Conservation (phyloP, 2,888 invertebrate species). For the Xanthorhoe designata region DNA sequence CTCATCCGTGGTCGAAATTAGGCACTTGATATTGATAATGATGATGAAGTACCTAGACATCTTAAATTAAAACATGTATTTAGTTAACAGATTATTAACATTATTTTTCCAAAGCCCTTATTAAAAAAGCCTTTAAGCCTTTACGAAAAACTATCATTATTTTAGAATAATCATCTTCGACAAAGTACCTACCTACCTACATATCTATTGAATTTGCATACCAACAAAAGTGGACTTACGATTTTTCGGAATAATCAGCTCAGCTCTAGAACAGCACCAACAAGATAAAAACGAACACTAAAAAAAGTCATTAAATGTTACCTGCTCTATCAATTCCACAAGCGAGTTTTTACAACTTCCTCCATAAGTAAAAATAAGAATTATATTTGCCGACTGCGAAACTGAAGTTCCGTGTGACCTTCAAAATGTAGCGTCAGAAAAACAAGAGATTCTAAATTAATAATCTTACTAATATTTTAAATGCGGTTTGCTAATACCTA, state of each 20-base stretch:
- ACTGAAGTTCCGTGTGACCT: constrained; percentile 76
- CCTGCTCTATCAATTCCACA: constrained; percentile 56
- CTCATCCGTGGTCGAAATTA: too few species aligned
- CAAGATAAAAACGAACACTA: constrained; percentile 24
- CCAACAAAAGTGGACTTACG: background rate
- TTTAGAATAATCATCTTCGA: too few species aligned
- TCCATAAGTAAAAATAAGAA: constrained; percentile 63
- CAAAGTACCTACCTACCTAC: too few species aligned
- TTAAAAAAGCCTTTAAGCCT: too few species aligned
- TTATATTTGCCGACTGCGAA: constrained; percentile 59
- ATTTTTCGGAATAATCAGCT: constrained; percentile 15
- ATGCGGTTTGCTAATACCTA: too few species aligned
- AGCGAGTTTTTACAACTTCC: constrained; percentile 68
- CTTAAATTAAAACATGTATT: too few species aligned
- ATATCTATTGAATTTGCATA: constrained; percentile 9
- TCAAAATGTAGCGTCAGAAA: constrained; percentile 65
- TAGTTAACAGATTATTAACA: too few species aligned
- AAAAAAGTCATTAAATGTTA: constrained; percentile 52
- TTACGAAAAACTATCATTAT: too few species aligned
- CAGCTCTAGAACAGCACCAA: constrained; percentile 11
- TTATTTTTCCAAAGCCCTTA: too few species aligned
- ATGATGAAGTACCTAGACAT: too few species aligned
- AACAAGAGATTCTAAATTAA: constrained; percentile 42
- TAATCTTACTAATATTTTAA: too few species aligned
- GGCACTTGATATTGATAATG: too few species aligned